A percentile compares a stretch with the other conserved stretches of the same genome.
Evolutionary conservation across 2,113 vertebrate species (phyloP).

Genomic region (Etia nguti): DNA sequence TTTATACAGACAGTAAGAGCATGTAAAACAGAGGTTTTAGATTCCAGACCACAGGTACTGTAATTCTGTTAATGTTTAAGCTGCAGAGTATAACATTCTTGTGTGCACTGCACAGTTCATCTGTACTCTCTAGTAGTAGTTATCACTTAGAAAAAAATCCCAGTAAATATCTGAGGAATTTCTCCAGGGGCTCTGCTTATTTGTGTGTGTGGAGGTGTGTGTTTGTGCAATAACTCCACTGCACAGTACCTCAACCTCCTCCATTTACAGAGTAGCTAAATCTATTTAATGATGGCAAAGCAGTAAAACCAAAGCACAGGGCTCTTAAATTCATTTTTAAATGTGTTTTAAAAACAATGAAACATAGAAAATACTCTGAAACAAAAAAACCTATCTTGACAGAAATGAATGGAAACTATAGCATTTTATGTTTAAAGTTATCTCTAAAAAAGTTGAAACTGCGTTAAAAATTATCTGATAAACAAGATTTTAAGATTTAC

Average conservation of each 20-base stretch:
- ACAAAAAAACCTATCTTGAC: too few relatives aligned
- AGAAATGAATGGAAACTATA: too few relatives aligned
- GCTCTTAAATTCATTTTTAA: not conserved
- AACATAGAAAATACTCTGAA: not conserved
- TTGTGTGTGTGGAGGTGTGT: not conserved
- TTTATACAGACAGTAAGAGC: not conserved
- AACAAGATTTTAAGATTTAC: not conserved
- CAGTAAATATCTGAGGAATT: constrained; percentile 66
- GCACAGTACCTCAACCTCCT: not conserved
- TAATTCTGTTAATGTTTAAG: not conserved
- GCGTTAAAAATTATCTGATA: not conserved
- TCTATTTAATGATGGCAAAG: not conserved
- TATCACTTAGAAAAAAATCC: constrained; percentile 49
- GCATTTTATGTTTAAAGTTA: too few relatives aligned
- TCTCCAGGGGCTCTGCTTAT: constrained; percentile 47
- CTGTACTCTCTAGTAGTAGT: constrained; percentile 7
- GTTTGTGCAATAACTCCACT: not conserved
- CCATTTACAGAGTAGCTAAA: not conserved
- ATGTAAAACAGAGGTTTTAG: not conserved
- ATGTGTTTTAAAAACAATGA: not conserved
- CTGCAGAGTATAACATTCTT: not conserved
- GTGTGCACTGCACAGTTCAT: not conserved
- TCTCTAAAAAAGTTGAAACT: not conserved
- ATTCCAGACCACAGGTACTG: not conserved
- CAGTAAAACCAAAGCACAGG: not conserved